Evolutionary conservation across 2,888 invertebrate genomes (phyloP), one percentile per base, ranked within the genome.

Genomic region (Standfussiana lucernea): DNA sequence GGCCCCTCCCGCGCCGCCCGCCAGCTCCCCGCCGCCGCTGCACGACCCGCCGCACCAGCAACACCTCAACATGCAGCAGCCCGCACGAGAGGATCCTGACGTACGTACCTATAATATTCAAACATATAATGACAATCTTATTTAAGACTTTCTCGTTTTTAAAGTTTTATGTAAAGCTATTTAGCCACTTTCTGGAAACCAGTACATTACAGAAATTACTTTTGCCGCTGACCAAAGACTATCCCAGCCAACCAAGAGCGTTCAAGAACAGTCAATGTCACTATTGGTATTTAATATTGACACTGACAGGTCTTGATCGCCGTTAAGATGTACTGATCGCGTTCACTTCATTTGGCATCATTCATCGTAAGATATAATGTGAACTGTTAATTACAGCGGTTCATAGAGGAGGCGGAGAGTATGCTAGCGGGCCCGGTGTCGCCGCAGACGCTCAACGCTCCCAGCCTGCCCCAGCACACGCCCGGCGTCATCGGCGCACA

Each of bases 401-500:
- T 87, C 40, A 76, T 85, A 50, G 80, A 86, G 62, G 98, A 99
- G 94, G 98, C 98, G 84, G 98, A 98, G 94, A 97, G 97, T 88
- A 97, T 98, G 97, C 95, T 99, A 92, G 98, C 98, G 90, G 98
- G 98, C 90, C 98, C 98, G 75, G 97, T 97, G 86, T 98, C 98
- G 66, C 98, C 98, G 10, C 97, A 69, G 84, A 18, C 97, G 72
- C 95, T 97, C 68, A 93, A 92, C 80, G 94, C 97, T 64, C 79
- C 89, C 68, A 81, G 83, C 61, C 50, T 95, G 86, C 89, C 96
- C 65, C 98, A 98, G 72, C 98, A 98, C 90, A 99, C 99, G 79
- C 99, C 99, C 40, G 99, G 99, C 86, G 99, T 99, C 75, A 99
- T 99, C 93, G 99, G 99, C 87, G 98, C 99, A 79, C 99, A 99